Conservation (phyloP, 1,140 invertebrate genomes). For the Reticulitermes speratus region DNA sequence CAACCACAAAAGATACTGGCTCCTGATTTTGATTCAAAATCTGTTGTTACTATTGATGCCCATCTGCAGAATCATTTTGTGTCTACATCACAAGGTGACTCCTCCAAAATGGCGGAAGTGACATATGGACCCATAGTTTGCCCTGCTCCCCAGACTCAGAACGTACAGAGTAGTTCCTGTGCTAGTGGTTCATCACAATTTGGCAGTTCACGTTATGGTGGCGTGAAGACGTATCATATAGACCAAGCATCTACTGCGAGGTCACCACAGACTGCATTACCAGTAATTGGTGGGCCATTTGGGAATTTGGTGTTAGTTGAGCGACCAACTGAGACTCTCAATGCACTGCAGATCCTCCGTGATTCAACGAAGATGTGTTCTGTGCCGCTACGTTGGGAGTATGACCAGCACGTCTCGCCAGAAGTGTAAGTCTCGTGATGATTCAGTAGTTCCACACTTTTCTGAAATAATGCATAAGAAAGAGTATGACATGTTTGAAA, state of each 20-base stretch:
- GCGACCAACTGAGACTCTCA: background rate
- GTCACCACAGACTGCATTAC: background rate
- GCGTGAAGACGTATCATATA: slow-evolving; percentile 20
- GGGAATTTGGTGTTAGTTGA: background rate
- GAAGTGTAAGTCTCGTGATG: background rate
- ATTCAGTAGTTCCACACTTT: no score
- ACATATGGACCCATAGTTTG: background rate
- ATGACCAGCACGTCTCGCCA: background rate
- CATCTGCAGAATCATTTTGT: no score
- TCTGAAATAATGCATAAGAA: no score
- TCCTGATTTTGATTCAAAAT: background rate
- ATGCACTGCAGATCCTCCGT: background rate
- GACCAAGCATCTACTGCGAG: background rate
- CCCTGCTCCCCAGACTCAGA: background rate
- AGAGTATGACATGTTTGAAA: no score
- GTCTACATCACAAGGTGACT: background rate
- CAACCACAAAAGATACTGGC: background rate
- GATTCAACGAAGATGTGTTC: background rate
- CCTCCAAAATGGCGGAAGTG: background rate
- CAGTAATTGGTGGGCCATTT: background rate
- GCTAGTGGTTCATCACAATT: background rate
- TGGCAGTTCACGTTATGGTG: slow-evolving; percentile 24
- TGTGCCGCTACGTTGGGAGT: background rate
- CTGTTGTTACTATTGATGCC: background rate
- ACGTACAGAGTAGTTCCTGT: background rate